Conservation (phyloP, 1,140 invertebrate species). For the Pantala flavescens region DNA sequence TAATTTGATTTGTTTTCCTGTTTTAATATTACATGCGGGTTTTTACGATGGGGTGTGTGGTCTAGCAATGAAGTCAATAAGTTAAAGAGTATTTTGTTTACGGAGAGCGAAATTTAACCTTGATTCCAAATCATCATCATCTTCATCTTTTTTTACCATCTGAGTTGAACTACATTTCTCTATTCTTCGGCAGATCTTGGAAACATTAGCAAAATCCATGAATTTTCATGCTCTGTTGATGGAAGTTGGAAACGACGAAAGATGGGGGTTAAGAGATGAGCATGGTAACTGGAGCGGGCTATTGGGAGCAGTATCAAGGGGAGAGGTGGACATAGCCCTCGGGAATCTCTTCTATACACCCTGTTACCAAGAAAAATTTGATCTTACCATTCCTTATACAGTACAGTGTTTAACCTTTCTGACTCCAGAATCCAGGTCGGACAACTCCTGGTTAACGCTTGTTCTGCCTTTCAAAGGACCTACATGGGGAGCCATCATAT, state of each 20-base stretch:
- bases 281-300: constrained; percentile 56
- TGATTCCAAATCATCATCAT: background rate
- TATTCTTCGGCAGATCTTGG: constrained; percentile 44
- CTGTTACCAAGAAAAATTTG: constrained; percentile 53
- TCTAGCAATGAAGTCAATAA: too few species aligned
- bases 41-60: too few species aligned
- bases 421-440: constrained; percentile 61
- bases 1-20: too few species aligned
- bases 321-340: constrained; percentile 58
- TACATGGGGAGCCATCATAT: constrained; percentile 50
- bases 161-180: background rate
- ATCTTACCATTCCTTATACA: constrained; percentile 66
- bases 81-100: too few species aligned
- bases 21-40: too few species aligned
- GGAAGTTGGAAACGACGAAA: constrained; percentile 43
- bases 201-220: constrained; percentile 51
- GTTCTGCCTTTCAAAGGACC: constrained; percentile 61
- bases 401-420: constrained; percentile 72
- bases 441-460: constrained; percentile 73
- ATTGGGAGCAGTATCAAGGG: constrained; percentile 53
- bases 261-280: constrained; percentile 49
- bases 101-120: background rate
- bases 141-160: background rate
- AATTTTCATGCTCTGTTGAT: constrained; percentile 58
- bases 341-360: constrained; percentile 65